phyloP scores from a whole-genome alignment of 2,888 invertebrate genomes.

The Ormyrus thymus region DNA sequence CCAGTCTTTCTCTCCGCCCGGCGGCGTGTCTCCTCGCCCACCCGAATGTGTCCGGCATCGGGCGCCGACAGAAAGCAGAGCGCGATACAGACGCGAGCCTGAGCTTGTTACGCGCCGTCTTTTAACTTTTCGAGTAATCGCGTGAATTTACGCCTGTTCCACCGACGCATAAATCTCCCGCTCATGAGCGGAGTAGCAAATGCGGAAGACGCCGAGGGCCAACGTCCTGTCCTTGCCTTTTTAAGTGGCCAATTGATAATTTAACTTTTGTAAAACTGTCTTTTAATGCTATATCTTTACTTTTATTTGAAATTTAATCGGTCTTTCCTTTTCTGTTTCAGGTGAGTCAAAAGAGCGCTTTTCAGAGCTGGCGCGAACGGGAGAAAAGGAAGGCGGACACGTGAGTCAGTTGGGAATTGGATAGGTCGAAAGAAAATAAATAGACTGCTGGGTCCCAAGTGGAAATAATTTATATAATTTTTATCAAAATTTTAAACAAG shows the following conservation, averaged over 20 bases:
- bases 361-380: background rate
- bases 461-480: too few species aligned
- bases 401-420: constrained; percentile 18
- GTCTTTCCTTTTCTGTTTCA: constrained; percentile 46
- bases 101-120: too few species aligned
- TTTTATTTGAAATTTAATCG: constrained; percentile 27
- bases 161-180: constrained; percentile 6
- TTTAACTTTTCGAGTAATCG: too few species aligned
- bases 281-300: background rate
- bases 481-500: too few species aligned
- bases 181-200: too few species aligned
- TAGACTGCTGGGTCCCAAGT: too few species aligned
- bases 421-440: background rate
- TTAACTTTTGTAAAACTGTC: background rate
- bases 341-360: constrained; percentile 54
- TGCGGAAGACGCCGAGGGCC: background rate
- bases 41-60: background rate
- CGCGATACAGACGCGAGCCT: background rate
- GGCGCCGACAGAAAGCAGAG: background rate
- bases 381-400: background rate
- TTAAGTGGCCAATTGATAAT: too few species aligned
- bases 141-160: constrained; percentile 18
- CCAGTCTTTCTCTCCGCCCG: background rate
- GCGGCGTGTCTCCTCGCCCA: constrained; percentile 5
- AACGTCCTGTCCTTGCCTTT: too few species aligned